Conservation (phyloP, 2,888 invertebrate species). For the Norana najaformis region DNA sequence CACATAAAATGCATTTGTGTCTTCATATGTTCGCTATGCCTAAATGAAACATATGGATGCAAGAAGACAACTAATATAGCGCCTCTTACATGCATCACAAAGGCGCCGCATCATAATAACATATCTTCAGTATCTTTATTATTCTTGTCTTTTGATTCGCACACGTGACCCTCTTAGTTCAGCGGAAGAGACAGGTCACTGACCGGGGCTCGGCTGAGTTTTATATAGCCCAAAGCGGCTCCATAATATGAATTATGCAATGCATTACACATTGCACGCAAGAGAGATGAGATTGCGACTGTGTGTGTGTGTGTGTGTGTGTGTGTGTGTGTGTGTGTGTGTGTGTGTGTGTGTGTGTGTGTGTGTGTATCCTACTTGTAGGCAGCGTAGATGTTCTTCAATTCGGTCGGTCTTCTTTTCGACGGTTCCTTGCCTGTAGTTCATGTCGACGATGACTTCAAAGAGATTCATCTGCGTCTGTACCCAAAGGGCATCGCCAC, state of each 20-base stretch:
- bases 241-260: background rate
- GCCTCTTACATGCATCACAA: too few relatives aligned
- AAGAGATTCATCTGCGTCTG: constrained; percentile 43
- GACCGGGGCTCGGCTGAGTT: background rate
- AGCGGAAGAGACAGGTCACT: background rate
- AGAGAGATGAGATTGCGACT: background rate
- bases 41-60: too few relatives aligned
- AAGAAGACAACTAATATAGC: too few relatives aligned
- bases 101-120: background rate
- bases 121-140: background rate
- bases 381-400: constrained; percentile 30
- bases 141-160: background rate
- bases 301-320: too few relatives aligned
- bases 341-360: too few relatives aligned
- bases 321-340: too few relatives aligned
- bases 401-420: constrained; percentile 35
- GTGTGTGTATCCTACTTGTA: constrained; percentile 29
- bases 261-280: background rate
- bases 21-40: too few relatives aligned
- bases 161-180: background rate
- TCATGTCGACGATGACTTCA: constrained; percentile 41
- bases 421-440: constrained; percentile 34
- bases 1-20: too few relatives aligned
- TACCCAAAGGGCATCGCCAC: constrained; percentile 18
- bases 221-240: background rate